Evolutionary conservation across 2,888 invertebrate genomes (phyloP).

Genomic region (Aleiodes testaceus): DNA sequence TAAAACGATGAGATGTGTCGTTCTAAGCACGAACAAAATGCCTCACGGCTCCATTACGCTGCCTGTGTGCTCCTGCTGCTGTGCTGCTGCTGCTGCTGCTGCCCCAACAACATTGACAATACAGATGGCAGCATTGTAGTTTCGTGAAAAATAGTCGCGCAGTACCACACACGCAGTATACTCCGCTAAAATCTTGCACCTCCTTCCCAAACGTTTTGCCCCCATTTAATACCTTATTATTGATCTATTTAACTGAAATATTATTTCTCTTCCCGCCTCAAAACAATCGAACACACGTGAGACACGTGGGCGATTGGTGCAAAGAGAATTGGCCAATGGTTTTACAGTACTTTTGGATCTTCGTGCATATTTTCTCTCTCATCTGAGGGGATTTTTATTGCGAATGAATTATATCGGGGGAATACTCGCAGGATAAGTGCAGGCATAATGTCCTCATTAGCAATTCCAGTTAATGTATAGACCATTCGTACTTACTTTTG

Average conservation of each 20-base stretch:
- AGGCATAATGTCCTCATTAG: constrained; percentile 76
- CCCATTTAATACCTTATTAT: constrained; percentile 72
- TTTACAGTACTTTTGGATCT: neutral
- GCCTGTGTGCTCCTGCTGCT: constrained; percentile 56
- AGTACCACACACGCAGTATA: constrained; percentile 58
- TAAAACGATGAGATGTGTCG: constrained; percentile 44
- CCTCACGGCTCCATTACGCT: constrained; percentile 72
- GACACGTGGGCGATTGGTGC: neutral
- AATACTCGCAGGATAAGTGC: constrained; percentile 38
- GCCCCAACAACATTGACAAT: constrained; percentile 85
- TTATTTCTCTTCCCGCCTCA: constrained; percentile 60
- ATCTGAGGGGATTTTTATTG: neutral
- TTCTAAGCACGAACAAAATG: constrained; percentile 65
- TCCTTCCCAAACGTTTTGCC: constrained; percentile 2
- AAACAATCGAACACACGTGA: constrained; percentile 61
- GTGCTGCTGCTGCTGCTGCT: constrained; percentile 58
- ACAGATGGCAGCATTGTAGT: constrained; percentile 78
- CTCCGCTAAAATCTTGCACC: constrained; percentile 56
- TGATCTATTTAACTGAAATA: constrained; percentile 69
- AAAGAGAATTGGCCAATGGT: neutral
- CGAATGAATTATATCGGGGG: constrained; percentile 9
- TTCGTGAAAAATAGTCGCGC: constrained; percentile 30
- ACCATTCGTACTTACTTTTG: constrained; percentile 69
- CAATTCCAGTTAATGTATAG: constrained; percentile 71
- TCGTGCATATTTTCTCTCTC: neutral